Base-by-base conservation (phyloP, 2,888 invertebrate genomes). In the Chymomyza caudatula region DNA sequence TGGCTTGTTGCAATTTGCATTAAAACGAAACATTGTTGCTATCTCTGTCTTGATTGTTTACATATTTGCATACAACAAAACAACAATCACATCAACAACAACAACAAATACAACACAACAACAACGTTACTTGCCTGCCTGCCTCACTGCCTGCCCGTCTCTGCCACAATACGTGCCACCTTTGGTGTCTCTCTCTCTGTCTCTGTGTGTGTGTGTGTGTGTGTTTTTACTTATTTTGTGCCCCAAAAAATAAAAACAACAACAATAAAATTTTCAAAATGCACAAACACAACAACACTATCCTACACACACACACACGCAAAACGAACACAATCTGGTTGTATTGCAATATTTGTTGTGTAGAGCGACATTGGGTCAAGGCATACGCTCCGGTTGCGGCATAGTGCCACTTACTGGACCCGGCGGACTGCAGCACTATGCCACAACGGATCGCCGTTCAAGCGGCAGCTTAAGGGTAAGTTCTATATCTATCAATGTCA, bases 321-420 rank as follows among this genome's bases (percentile, higher is more conserved):
- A 52, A 62, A 51, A 69, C 71, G 77, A 76, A 80, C 67, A 78
- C 76, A 71, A 66, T 74, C 70, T 75, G 79, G 81, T 74, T 81
- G 79, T 81, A 78, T 79, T 80, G 80, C 78, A 71, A 78, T 80
- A 76, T 85, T 87, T 87, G 82, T 81, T 87, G 85, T 88, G 87
- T 90, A 90, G 90, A 89, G 86, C 90, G 83, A 90, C 90, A 77
- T 89, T 90, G 88, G 90, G 90, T 86, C 90, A 90, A 89, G 90
- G 90, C 85, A 90, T 90, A 73, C 89, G 90, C 68, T 90, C 90
- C 77, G 90, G 90, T 86, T 90, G 90, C 85, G 89, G 89, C 84
- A 89, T 90, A 86, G 90, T 90, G 75, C 90, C 90, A 53, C 84
- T 90, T 60, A 90, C 90, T 61, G 90, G 90, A 84, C 90, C 90